phyloP scores from a whole-genome alignment of 2,113 vertebrate species.

The Lophius piscatorius region DNA sequence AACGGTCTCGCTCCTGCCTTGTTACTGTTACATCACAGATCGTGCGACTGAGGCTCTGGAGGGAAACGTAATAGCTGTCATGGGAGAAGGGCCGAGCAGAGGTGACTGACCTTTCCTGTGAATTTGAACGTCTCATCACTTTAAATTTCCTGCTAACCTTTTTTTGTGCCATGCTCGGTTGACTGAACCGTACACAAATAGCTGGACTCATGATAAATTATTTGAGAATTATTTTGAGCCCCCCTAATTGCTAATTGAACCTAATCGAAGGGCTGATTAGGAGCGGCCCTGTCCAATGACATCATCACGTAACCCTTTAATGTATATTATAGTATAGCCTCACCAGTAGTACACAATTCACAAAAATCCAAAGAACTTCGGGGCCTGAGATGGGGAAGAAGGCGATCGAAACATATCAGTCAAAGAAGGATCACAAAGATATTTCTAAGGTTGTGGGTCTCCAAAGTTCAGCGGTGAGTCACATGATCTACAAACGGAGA shows the following conservation, averaged over 20 bases:
- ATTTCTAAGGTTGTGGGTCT: too few relatives aligned
- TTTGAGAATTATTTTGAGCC: slow-evolving; percentile 2
- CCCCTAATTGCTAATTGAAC: not conserved
- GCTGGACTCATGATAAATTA: not conserved
- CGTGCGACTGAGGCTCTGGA: slow-evolving; percentile 9
- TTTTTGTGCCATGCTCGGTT: slow-evolving; percentile 1
- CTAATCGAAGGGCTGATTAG: not conserved
- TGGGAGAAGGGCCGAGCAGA: slow-evolving; percentile 29
- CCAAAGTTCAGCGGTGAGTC: too few relatives aligned
- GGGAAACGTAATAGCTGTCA: slow-evolving; percentile 28
- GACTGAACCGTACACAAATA: slow-evolving; percentile 10
- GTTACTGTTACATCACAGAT: slow-evolving; percentile 25
- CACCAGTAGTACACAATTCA: too few relatives aligned
- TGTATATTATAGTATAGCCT: too few relatives aligned
- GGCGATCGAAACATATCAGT: too few relatives aligned
- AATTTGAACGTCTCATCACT: slow-evolving; percentile 27
- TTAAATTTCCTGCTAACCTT: slow-evolving; percentile 11
- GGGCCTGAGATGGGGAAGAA: too few relatives aligned
- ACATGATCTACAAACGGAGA: too few relatives aligned
- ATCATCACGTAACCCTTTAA: too few relatives aligned
- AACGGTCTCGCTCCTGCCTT: slow-evolving; percentile 23
- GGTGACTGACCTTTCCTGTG: slow-evolving; percentile 25
- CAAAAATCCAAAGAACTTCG: too few relatives aligned
- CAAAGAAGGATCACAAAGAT: too few relatives aligned
- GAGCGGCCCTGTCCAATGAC: too few relatives aligned